Evolutionary conservation across 1,140 invertebrate genomes (phyloP), one percentile per base, ranked within the genome.

Genomic region (Pissodes strobi): DNA sequence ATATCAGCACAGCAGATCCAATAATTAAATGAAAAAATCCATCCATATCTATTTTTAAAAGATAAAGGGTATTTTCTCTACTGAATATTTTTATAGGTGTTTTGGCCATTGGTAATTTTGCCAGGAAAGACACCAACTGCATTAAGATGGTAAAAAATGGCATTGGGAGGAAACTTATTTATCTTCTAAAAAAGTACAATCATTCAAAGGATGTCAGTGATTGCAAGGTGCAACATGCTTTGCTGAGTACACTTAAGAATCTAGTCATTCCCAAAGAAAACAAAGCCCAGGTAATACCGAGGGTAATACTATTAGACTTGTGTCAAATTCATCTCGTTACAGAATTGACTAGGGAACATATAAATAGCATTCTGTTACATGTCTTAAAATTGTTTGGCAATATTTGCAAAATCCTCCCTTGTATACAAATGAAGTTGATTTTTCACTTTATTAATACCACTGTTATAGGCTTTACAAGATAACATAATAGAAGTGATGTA

Each of bases 21-120:
- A 27, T 27, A 9, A 27, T 27, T 27, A 27, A 27, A 5, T 5
- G 3, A 27, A 27, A 5, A 5, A 27, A 27, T 27, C 9, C 25
- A 9, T 9, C 2, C n/a, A 8, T 39, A n/a, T 39, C n/a, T 13
- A 25, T 49, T 12, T 25, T 49, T 49, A 21, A 21, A 17, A 21
- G 4, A 19, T 2, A 46, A 2, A 46, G 5, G 17, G n/a, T n/a
- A n/a, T n/a, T n/a, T n/a, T n/a, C n/a, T n/a, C n/a, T n/a, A n/a
- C n/a, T n/a, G n/a, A 46, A 8, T 43, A 13, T 25, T 22, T 37
- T 60, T 62, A 22, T 27, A 64, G 61, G 89, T 0, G 87, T 93
- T 8, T 82, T 95, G 41, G 91, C 92, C 2, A 85, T 94, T 70
- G 92, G 91, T 1, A 96, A 96, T 80, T 95, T 96, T 82, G 93